These are phyloP conservation scores for Halcyon malimbica DNA, from an alignment of 2,113 vertebrate genomes.

Conservation along the genomic window DNA sequence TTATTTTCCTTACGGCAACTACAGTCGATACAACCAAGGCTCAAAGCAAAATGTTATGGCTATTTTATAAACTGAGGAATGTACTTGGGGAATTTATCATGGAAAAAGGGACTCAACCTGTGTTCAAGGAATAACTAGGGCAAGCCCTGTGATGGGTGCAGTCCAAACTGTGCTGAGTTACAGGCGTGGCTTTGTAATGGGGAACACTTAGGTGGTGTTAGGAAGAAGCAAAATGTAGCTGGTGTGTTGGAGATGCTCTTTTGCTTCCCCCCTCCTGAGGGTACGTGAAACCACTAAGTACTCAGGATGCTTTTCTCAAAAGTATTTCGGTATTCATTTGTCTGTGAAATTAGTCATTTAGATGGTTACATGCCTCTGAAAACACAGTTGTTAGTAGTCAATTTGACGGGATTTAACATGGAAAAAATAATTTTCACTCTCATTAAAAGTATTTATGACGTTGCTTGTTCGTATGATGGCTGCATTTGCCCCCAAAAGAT, in stretches of 20 bases:
- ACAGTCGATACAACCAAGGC: background rate
- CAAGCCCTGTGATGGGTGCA: background rate
- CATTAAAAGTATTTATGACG: background rate
- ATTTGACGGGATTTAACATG: background rate
- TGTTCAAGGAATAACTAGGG: background rate
- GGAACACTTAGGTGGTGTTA: background rate
- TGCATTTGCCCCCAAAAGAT: background rate
- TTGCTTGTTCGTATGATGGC: background rate
- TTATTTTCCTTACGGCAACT: background rate
- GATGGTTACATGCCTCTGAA: background rate
- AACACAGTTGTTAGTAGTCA: background rate
- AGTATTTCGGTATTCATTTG: background rate
- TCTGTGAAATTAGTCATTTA: background rate
- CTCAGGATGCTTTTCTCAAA: background rate
- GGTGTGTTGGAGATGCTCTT: background rate
- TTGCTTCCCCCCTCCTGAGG: background rate
- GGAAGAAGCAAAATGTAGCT: background rate
- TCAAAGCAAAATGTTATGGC: background rate
- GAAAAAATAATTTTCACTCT: background rate
- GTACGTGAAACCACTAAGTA: background rate
- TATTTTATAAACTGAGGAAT: slow-evolving; percentile 10
- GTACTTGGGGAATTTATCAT: background rate
- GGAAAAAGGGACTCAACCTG: background rate
- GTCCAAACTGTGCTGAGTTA: background rate
- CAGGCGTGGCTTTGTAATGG: background rate